phyloP scores from a whole-genome alignment of 2,797 vertebrate species.

The Pipistrellus pygmaeus region DNA sequence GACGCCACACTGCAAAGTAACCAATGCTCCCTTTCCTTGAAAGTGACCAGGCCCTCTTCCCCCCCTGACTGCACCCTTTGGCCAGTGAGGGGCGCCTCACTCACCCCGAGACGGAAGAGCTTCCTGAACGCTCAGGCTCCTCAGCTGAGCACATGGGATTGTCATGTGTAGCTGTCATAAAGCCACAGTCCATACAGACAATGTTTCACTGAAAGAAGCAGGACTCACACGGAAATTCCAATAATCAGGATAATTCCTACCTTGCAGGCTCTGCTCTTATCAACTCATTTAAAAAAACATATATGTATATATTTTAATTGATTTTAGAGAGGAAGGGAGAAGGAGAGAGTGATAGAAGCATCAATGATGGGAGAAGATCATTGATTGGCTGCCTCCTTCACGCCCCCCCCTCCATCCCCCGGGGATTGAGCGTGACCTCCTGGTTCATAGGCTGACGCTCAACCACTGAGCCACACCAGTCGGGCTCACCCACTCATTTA shows the following conservation, averaged over 20 bases:
- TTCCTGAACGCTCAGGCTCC: neutral
- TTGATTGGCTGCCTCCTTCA: no score
- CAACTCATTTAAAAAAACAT: neutral
- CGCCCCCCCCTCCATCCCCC: no score
- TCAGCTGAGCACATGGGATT: fast-evolving
- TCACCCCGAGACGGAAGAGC: neutral
- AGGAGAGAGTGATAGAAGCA: no score
- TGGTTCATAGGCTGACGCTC: no score
- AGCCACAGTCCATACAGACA: neutral
- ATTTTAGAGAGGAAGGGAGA: no score
- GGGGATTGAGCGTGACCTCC: no score
- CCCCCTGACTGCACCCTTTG: neutral
- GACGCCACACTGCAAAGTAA: neutral
- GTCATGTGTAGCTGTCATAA: neutral
- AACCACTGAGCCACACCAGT: no score
- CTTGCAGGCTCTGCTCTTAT: neutral
- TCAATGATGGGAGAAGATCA: no score
- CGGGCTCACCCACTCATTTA: neutral
- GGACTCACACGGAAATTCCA: no score
- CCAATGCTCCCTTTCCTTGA: neutral
- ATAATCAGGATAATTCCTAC: neutral
- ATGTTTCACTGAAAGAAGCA: neutral
- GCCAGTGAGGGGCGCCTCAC: neutral
- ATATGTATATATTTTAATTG: no score
- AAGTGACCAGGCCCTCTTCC: neutral